A percentile compares a stretch with the other conserved stretches of the same genome.
Evolutionary conservation across 1,140 invertebrate genomes (phyloP).

Genomic region (Littorina saxatilis): DNA sequence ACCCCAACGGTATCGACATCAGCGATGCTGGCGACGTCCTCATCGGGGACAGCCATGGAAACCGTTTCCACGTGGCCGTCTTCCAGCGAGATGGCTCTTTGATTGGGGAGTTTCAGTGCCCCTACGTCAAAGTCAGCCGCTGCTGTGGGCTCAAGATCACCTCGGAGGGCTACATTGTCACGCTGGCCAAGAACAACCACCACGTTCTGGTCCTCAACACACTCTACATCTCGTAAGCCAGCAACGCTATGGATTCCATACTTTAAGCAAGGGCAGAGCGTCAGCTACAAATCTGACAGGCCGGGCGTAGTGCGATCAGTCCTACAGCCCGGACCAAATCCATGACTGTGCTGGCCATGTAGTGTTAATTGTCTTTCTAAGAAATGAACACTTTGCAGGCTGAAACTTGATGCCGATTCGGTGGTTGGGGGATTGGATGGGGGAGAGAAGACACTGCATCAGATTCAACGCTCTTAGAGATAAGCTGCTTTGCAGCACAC

Average conservation of each 20-base stretch:
- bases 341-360: too few species aligned
- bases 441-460: slow-evolving; percentile 3
- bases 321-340: too few species aligned
- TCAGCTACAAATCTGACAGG: too few species aligned
- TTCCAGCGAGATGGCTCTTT: slow-evolving; percentile 89
- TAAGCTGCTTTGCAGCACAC: too few species aligned
- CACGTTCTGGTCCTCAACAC: slow-evolving; percentile 97
- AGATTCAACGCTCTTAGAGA: too few species aligned
- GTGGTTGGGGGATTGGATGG: not conserved
- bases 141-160: slow-evolving; percentile 98
- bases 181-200: slow-evolving; percentile 98
- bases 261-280: too few species aligned
- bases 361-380: too few species aligned
- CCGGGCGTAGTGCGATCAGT: too few species aligned
- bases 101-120: slow-evolving; percentile 96
- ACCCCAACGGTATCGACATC: slow-evolving; percentile 98
- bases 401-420: too few species aligned
- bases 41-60: slow-evolving; percentile 97
- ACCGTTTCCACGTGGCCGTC: slow-evolving; percentile 96
- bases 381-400: too few species aligned
- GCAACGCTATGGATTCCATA: too few species aligned
- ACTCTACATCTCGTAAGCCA: slow-evolving; percentile 83
- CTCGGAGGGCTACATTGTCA: slow-evolving; percentile 96
- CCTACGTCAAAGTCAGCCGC: slow-evolving; percentile 96
- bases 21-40: slow-evolving; percentile 96